Conservation (phyloP, 2,888 invertebrate species). For the Xestia c-nigrum region DNA sequence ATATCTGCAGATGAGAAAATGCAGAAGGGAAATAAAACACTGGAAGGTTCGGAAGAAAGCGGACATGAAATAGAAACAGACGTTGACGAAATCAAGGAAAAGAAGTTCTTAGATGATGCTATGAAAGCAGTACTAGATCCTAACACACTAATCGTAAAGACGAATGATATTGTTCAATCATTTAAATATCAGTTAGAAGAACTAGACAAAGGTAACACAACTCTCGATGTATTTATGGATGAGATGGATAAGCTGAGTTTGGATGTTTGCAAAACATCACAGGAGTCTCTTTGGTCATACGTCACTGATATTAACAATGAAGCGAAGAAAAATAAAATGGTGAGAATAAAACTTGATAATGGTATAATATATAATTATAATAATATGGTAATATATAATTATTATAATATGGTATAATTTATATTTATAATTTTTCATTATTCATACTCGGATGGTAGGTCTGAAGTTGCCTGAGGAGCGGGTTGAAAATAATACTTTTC, state of each 20-base stretch:
- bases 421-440: no score
- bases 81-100: slow-evolving; percentile 82
- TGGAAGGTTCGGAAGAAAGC: slow-evolving; percentile 83
- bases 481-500: no score
- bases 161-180: slow-evolving; percentile 76
- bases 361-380: no score
- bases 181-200: slow-evolving; percentile 81
- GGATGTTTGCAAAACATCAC: slow-evolving; percentile 86
- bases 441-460: no score
- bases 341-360: slow-evolving; percentile 60
- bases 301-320: slow-evolving; percentile 85
- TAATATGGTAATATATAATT: no score
- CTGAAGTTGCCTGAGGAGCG: no score
- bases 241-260: slow-evolving; percentile 86
- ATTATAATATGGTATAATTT: no score
- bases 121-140: slow-evolving; percentile 85
- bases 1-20: slow-evolving; percentile 85
- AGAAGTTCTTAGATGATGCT: slow-evolving; percentile 84
- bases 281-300: slow-evolving; percentile 85
- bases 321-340: slow-evolving; percentile 85
- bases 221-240: slow-evolving; percentile 82
- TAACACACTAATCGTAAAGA: slow-evolving; percentile 74
- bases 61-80: slow-evolving; percentile 84
- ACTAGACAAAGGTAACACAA: slow-evolving; percentile 79
- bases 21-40: slow-evolving; percentile 78